Evolutionary conservation across 2,888 invertebrate species (phyloP), one percentile per base, ranked within the genome.

Genomic region (Drosophila limbata): DNA sequence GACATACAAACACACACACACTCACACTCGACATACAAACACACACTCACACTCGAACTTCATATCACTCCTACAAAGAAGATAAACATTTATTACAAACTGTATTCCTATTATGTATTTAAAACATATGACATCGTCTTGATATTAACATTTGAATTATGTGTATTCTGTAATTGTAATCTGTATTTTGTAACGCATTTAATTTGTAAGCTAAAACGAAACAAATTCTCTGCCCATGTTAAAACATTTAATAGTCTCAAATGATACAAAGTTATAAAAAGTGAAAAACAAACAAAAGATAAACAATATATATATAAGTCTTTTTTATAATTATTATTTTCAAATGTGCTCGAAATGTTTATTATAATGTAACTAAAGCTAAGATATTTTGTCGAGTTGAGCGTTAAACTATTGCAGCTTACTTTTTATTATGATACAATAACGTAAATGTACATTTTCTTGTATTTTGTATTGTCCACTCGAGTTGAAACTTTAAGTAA

Each of bases 51-150:
- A 55, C 33, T 44, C 48, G 28, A 39, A 61, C 70, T 78, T 87
- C 84, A 88, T 84, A 84, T 84, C 80, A 84, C 70, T 84, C 85
- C 85, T 87, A 80, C 61, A 64, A 77, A 50, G 64, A 50, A 55
- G 68, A 72, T 60, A 53, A 73, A 75, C 53, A 68, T 44, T 61
- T 65, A 64, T 68, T 55, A 84, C 67, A 65, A 83, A 86, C 81
- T 88, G 88, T 88, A 84, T 84, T 84, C 84, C 84, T 84, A 84
- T 81, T 75, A 68, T 69, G 45, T 64, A 64, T 77, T 77, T 72
- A 83, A 83, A 69, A 80, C 64, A 83, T 68, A 28, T 51, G 63
- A 42, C 42, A 47, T 75, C 62, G 5, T 13, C 31, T 53, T 56
- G 71, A 69, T 77, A 84, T 81, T 74, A 85, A 66, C 70, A 67